Evolutionary conservation across 2,888 invertebrate species (phyloP), one percentile per base, ranked within the genome.

Genomic region (Aleiodes testaceus): DNA sequence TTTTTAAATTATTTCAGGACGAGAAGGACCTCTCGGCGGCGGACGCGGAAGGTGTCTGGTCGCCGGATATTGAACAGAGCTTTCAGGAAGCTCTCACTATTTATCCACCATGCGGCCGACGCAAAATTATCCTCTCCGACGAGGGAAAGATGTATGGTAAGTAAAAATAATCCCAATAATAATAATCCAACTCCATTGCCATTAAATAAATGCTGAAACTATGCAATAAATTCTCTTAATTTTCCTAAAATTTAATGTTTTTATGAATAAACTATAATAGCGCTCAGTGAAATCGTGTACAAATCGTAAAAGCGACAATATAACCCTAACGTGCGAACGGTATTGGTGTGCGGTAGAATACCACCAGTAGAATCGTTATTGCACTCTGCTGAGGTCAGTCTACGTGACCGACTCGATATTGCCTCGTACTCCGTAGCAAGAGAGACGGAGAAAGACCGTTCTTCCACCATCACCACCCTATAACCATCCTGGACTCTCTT

Each of bases 101-200:
- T 88, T 99, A 99, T 91, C 99, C 99, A 75, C 99, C 99, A 77
- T 99, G 99, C 89, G 99, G 99, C 79, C 91, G 99, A 84, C 92
- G 99, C 89, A 99, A 99, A 92, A 99, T 99, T 88, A 99, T 99
- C 84, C 93, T 99, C 84, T 98, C 98, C 82, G 99, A 99, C 89
- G 99, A 99, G 91, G 99, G 99, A 88, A 99, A 99, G 93, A 99
- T 99, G 99, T 99, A 99, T 92, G 99, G 99, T 99, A 91, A 95
- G 97, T 95, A 86, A 84, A n/a, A 83, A 26, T 70, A 45, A 44
- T 52, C 45, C 12, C 20, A 66, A 68, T 72, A 66, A 11, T 59
- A 6, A 20, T 20, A 4, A 12, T 1, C 11, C 14, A 52, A 20
- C 11, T 0, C 18, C 22, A 0, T 52, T 22, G 22, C 22, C 30